Base-by-base conservation (phyloP, 1,140 invertebrate genomes). In the Temnothorax nylanderi region DNA sequence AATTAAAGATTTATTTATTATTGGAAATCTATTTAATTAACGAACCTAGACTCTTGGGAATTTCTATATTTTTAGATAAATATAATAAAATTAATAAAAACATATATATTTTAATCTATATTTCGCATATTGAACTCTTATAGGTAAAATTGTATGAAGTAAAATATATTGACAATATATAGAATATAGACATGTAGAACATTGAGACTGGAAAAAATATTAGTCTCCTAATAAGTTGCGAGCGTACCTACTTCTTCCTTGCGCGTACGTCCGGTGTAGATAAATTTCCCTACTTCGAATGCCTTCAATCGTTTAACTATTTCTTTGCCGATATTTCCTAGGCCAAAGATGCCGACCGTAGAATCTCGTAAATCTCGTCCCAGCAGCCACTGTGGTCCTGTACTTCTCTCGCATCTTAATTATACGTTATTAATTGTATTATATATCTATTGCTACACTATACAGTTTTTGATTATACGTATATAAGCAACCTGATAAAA, bases 331-430 rank as follows among this genome's bases (percentile, higher is more conserved):
- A 98, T 97, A 58, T 97, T 96, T 16, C 98, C 98, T 4, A 98
- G 95, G 18, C 98, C 98, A 16, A 98, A 96, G 56, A 98, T 97
- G 1, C 98, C 98, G 2, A 98, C 97, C 0, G 97, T 98, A 5
- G 97, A 97, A 41, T 96, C 96, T 4, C 95, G 93, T 44, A 97
- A 95, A 87, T 97, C 97, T 74, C 96, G 95, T 0, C 97, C 97
- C 64, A 97, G 93, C 65, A 96, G 93, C 96, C 97, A 98, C 72
- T 97, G 95, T 0, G 97, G 96, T 85, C 96, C 96, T 0, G 2
- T 85, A 82, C 96, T 94, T 96, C 97, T 97, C 60, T 96, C 94
- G 0, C 96, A 97, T 69, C 97, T 98, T 90, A 72, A 95, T 94
- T 81, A 69, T 26, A 72, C n/a, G 26, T 26, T 1, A 26, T 26